Percentiles rank a stretch among this genome's conserved stretches.
phyloP scores from a whole-genome alignment of 2,113 vertebrate genomes.

The Stictonetta naevosa region DNA sequence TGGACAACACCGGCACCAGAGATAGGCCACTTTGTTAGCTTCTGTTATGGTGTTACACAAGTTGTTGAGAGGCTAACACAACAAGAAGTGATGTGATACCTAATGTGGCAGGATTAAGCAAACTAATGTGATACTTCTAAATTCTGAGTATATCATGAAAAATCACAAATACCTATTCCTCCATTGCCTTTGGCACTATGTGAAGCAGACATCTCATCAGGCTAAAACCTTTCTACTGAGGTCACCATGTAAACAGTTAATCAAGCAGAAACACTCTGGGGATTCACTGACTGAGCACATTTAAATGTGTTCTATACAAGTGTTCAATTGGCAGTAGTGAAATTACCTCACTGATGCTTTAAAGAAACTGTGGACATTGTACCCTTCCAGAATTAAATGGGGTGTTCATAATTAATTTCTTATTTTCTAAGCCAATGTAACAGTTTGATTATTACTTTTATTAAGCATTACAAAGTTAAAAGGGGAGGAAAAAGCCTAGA shows the following conservation, averaged over 20 bases:
- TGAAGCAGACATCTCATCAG: slow-evolving; percentile 47
- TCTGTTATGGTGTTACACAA: not conserved
- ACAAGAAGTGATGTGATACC: not conserved
- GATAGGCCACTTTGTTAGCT: not conserved
- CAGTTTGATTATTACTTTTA: slow-evolving; percentile 55
- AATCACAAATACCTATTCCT: not conserved
- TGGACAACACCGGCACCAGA: not conserved
- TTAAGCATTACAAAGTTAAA: slow-evolving; percentile 55
- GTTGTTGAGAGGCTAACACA: not conserved
- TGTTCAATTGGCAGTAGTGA: slow-evolving; percentile 33
- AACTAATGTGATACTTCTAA: slow-evolving; percentile 43
- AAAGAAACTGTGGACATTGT: slow-evolving; percentile 40
- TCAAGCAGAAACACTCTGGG: slow-evolving; percentile 67
- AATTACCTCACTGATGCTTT: slow-evolving; percentile 60
- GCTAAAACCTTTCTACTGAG: slow-evolving; percentile 56
- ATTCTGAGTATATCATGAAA: slow-evolving; percentile 31
- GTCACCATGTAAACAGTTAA: slow-evolving; percentile 76
- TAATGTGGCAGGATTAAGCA: slow-evolving; percentile 24
- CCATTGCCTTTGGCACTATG: not conserved
- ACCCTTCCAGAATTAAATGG: slow-evolving; percentile 44
- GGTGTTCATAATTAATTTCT: slow-evolving; percentile 72
- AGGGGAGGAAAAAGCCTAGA: slow-evolving; percentile 15
- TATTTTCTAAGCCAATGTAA: slow-evolving; percentile 58
- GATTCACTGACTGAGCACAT: slow-evolving; percentile 66
- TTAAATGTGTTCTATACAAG: slow-evolving; percentile 58